Conservation (phyloP, 2,888 invertebrate genomes). For the Eupeodes latifasciatus region DNA sequence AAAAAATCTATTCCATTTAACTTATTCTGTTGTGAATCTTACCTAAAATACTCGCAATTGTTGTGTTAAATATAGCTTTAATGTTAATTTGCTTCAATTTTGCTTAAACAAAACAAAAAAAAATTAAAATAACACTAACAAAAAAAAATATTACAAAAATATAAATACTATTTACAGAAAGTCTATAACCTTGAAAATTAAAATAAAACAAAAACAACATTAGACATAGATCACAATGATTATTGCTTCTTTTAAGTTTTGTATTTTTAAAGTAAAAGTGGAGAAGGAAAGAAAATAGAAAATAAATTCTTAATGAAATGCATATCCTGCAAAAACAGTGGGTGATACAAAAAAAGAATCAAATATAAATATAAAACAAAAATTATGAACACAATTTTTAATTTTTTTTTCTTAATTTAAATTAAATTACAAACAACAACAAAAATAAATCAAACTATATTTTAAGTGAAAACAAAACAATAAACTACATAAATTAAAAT, state of each 20-base stretch:
- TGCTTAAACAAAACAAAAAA: slow-evolving; percentile 20
- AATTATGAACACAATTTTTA: not conserved
- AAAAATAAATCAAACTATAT: not conserved
- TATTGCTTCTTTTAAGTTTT: slow-evolving; percentile 30
- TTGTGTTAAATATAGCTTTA: slow-evolving; percentile 67
- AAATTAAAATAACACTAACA: not conserved
- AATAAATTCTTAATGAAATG: slow-evolving; percentile 20
- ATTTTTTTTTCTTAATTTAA: not conserved
- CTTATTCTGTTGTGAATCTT: slow-evolving; percentile 53
- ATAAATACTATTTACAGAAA: slow-evolving; percentile 45
- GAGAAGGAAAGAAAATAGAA: not conserved
- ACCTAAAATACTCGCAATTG: slow-evolving; percentile 71
- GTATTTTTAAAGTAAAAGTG: slow-evolving; percentile 24
- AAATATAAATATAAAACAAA: not conserved
- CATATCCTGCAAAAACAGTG: slow-evolving; percentile 74
- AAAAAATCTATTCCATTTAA: slow-evolving; percentile 16
- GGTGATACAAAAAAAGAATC: slow-evolving; percentile 54
- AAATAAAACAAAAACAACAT: not conserved
- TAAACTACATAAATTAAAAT: slow-evolving; percentile 31
- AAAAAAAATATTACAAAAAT: not conserved
- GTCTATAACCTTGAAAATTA: slow-evolving; percentile 53
- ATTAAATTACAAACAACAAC: slow-evolving; percentile 17
- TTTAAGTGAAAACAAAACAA: slow-evolving; percentile 51
- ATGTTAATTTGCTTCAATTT: slow-evolving; percentile 47
- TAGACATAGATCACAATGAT: slow-evolving; percentile 38